Percentiles rank a stretch among this genome's conserved stretches.
Evolutionary conservation across 2,888 invertebrate genomes (phyloP).

Genomic region (Bimastos eiseni): DNA sequence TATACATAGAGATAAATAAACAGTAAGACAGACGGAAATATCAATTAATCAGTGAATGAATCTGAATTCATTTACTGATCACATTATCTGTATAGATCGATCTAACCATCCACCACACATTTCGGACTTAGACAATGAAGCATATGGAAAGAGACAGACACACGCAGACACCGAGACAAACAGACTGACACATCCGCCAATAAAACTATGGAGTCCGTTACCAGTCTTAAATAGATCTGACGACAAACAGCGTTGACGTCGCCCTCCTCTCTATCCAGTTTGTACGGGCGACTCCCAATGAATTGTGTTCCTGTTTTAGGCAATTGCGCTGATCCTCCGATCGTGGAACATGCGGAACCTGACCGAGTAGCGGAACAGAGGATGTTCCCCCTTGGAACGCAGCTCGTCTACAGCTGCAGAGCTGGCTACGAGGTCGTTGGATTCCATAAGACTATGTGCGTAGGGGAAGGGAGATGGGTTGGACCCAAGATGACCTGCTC

Average conservation of each 20-base stretch:
- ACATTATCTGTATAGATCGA: too few species aligned
- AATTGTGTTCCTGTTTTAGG: background rate
- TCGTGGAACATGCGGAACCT: slow-evolving; percentile 21
- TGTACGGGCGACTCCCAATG: too few species aligned
- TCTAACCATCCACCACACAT: too few species aligned
- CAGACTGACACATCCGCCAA: background rate
- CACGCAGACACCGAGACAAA: too few species aligned
- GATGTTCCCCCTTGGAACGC: slow-evolving; percentile 85
- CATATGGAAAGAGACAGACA: background rate
- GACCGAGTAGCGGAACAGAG: slow-evolving; percentile 70
- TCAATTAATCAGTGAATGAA: too few species aligned
- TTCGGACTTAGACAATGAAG: background rate
- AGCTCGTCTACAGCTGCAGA: slow-evolving; percentile 87
- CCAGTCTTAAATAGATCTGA: too few species aligned
- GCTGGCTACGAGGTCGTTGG: slow-evolving; percentile 81
- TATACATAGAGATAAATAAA: too few species aligned
- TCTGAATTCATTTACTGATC: too few species aligned
- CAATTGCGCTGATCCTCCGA: slow-evolving; percentile 8
- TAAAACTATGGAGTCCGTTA: background rate
- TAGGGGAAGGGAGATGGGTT: slow-evolving; percentile 86
- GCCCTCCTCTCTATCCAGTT: too few species aligned
- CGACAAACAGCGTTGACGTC: too few species aligned
- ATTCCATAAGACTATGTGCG: slow-evolving; percentile 86
- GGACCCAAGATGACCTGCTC: slow-evolving; percentile 93
- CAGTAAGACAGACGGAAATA: too few species aligned